A percentile compares a stretch with the other conserved stretches of the same genome.
phyloP scores from a whole-genome alignment of 2,888 invertebrate species.

The Pristionchus exspectatus region DNA sequence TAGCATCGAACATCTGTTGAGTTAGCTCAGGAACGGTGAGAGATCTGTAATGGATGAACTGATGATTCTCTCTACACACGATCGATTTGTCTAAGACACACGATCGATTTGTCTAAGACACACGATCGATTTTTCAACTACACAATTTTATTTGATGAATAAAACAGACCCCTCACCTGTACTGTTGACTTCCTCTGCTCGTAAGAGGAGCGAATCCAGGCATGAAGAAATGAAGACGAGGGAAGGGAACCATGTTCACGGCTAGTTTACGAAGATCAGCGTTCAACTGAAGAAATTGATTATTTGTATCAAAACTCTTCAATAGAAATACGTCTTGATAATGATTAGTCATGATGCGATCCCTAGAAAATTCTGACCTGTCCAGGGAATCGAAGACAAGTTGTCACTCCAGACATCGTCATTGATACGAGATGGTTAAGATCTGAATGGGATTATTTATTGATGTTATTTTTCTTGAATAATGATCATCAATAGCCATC shows the following conservation, averaged over 20 bases:
- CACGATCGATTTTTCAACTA: not conserved
- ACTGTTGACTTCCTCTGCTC: constrained; percentile 83
- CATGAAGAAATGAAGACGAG: constrained; percentile 83
- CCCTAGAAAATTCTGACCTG: constrained; percentile 84
- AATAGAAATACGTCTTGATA: no score
- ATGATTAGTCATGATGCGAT: no score
- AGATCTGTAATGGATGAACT: constrained; percentile 80
- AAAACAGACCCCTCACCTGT: constrained; percentile 56
- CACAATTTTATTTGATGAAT: not conserved
- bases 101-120: no score
- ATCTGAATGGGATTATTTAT: constrained; percentile 62
- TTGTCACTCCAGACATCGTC: constrained; percentile 81
- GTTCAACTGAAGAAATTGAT: constrained; percentile 81
- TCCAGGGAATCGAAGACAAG: constrained; percentile 89
- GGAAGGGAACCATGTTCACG: constrained; percentile 96
- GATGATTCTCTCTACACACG: not conserved
- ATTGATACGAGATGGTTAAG: constrained; percentile 83
- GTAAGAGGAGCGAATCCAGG: constrained; percentile 91
- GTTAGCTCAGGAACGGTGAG: constrained; percentile 87
- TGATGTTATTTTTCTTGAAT: not conserved
- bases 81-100: not conserved
- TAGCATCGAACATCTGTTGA: constrained; percentile 85
- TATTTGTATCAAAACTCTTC: not conserved
- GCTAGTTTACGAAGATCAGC: constrained; percentile 87
- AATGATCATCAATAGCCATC: not conserved